Evolutionary conservation across 2,888 invertebrate species (phyloP), one percentile per base, ranked within the genome.

Genomic region (Synergus itoensis): DNA sequence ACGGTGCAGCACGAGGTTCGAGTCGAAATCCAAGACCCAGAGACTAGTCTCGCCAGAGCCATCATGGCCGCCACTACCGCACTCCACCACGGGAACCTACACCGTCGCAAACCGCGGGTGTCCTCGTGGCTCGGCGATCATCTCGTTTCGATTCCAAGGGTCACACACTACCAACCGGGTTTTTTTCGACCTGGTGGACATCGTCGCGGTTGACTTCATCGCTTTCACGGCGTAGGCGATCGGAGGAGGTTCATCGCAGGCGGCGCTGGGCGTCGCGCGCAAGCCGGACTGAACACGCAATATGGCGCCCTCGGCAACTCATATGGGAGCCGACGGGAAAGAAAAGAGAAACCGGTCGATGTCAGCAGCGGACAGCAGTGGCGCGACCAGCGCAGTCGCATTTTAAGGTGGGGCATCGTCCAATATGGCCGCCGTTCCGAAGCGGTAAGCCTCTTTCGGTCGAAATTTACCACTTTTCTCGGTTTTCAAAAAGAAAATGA

Each of bases 301-400:
- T 83, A 90, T 90, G 89, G 89, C 89, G 88, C 69, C 80, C 63
- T 65, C 4, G 79, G 82, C 67, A 69, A 76, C 40, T 36, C 77
- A 80, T 77, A 73, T 77, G 82, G 78, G 79, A 79, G 79, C 48
- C 53, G 62, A 28, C 21, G 53, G 65, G 48, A 67, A 36, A 40
- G 53, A 69, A 67, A 80, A 64, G 78, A 77, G 83, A 86, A 87
- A 88, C 88, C 89, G 91, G 88, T 90, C 89, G 90, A 90, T 89
- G 86, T 84, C 77, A 76, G 75, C 79, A 75, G 57, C 80, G 62
- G 64, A 79, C 28, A 69, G 77, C 64, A 81, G 82, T 73, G 79
- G 81, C 82, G 82, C 80, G 81, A 65, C 80, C 82, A 80, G 84
- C 85, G 83, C 85, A 78, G 77, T 21, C 77, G 79, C 77, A 79